Evolutionary conservation across 2,113 vertebrate genomes (phyloP).

Genomic region (Pterocles orientalis): DNA sequence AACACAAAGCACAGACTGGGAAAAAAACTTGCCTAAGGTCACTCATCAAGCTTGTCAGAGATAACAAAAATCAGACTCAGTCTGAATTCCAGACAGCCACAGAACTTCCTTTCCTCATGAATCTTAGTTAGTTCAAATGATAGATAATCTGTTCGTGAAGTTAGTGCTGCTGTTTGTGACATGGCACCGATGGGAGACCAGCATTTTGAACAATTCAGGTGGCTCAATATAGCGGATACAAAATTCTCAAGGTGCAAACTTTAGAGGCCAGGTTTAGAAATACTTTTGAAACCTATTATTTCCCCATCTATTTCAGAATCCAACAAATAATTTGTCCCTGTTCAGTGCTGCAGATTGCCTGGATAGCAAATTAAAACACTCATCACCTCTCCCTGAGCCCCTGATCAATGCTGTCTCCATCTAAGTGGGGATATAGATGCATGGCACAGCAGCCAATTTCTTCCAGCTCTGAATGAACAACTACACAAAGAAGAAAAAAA

Average conservation of each 20-base stretch:
- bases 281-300: background rate
- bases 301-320: background rate
- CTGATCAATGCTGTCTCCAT: accelerated
- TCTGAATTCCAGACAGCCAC: background rate
- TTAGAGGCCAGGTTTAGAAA: background rate
- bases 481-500: background rate
- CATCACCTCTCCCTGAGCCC: background rate
- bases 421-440: background rate
- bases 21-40: background rate
- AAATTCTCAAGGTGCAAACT: background rate
- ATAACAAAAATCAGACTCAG: background rate
- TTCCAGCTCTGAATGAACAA: background rate
- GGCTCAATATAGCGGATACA: background rate
- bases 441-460: background rate
- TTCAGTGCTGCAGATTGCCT: background rate
- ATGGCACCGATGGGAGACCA: background rate
- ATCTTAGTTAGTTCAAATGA: background rate
- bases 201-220: background rate
- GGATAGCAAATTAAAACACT: background rate
- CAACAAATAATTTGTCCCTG: background rate
- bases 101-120: background rate
- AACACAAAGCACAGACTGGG: background rate
- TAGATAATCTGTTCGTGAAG: background rate
- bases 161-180: background rate
- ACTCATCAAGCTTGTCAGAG: background rate